Evolutionary conservation across 2,888 invertebrate species (phyloP), one percentile per base, ranked within the genome.

Genomic region (Galerucella pusilla): DNA sequence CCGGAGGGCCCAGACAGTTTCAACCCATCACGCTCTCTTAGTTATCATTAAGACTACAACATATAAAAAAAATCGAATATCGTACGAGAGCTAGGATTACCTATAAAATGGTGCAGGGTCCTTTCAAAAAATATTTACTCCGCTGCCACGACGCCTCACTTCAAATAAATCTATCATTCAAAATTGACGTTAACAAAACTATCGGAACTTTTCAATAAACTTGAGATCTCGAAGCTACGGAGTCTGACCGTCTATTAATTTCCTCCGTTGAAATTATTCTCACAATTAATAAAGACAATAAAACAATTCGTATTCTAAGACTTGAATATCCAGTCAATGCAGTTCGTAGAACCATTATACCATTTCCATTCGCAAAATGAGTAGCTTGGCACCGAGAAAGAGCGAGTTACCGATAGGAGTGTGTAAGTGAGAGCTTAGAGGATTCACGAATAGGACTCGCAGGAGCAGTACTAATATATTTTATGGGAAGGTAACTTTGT

Each of bases 401-500:
- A 16, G 64, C 54, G 71, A 65, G 57, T 46, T 28, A 65, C 16
- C 42, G 64, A 65, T 64, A 64, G 63, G 52, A 63, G 49, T 63
- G 63, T 61, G 70, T 52, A 71, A 71, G 64, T 71, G 71, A 65
- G 64, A 60, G 71, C 78, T 77, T 75, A 76, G 73, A 74, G 77
- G 78, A 81, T 80, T 80, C 77, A 69, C 75, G 74, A 82, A 82
- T 80, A 78, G 81, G 77, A 80, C 83, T 82, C 83, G 14, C 76
- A 83, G 83, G 83, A 82, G 81, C 82, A 78, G 80, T 83, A 79
- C 80, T 83, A 82, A 82, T 83, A 83, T 80, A 81, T 81, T 83
- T 83, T 82, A 83, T 80, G 81, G 82, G 79, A 81, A 82, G 81
- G 81, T 77, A 81, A 81, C 84, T 79, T 82, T 80, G 81, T 82